These are phyloP conservation scores for Antennarius striatus DNA, from an alignment of 2,113 vertebrate species.

Conservation along the genomic window DNA sequence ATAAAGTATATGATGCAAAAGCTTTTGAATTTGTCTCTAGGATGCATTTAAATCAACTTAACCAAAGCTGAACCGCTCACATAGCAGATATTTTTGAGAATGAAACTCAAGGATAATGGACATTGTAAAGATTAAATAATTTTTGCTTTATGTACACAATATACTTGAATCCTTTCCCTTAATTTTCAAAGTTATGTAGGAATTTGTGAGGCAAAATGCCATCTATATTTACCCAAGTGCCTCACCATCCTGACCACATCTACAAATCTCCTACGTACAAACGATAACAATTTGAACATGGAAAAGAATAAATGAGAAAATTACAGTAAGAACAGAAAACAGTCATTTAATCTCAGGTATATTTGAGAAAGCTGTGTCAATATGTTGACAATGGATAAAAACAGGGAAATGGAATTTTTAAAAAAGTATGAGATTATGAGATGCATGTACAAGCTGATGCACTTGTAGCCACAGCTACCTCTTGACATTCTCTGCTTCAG, in stretches of 20 bases:
- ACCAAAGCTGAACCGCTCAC: neutral
- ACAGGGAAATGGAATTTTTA: conserved; percentile 39
- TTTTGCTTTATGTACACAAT: conserved; percentile 38
- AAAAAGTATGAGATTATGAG: conserved; percentile 58
- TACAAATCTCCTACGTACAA: conserved; percentile 52
- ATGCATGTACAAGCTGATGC: conserved; percentile 64
- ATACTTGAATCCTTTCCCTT: conserved; percentile 49
- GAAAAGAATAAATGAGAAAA: conserved; percentile 53
- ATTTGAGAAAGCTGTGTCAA: conserved; percentile 63
- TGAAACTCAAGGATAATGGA: conserved; percentile 11
- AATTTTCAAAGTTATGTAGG: conserved; percentile 40
- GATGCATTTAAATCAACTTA: conserved; percentile 30
- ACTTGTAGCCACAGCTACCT: conserved; percentile 60
- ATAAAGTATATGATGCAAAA: conserved; percentile 61
- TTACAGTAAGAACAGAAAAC: conserved; percentile 55
- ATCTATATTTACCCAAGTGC: conserved; percentile 31
- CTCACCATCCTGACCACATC: conserved; percentile 34
- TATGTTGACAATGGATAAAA: conserved; percentile 49
- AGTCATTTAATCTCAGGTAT: conserved; percentile 68
- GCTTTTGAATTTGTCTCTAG: conserved; percentile 29
- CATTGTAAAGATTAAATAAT: conserved; percentile 25
- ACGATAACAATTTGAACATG: conserved; percentile 43
- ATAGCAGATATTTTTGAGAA: conserved; percentile 6
- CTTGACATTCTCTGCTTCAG: conserved; percentile 54
- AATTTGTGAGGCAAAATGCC: conserved; percentile 16